Conservation (phyloP, 1,140 invertebrate species). For the Drosophila trapezifrons region DNA sequence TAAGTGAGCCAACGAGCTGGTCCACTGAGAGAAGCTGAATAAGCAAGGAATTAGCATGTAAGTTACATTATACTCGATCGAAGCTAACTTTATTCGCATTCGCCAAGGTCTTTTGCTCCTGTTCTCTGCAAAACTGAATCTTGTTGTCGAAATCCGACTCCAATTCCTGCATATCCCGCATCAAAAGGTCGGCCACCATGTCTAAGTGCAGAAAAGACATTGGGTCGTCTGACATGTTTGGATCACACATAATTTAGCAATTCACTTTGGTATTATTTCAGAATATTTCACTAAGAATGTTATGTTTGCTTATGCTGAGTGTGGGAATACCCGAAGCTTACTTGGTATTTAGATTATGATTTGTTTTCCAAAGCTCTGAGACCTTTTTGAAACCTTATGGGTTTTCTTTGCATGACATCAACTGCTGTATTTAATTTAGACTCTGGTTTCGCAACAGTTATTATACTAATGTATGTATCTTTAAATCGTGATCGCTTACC, state of each 20-base stretch:
- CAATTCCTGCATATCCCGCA: slow-evolving; percentile 31
- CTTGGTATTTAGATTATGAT: background rate
- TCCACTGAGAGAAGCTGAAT: slow-evolving; percentile 11
- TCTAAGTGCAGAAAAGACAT: slow-evolving; percentile 50
- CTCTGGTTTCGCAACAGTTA: too few species aligned
- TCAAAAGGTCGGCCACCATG: slow-evolving; percentile 42
- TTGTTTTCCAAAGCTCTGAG: too few species aligned
- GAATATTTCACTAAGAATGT: background rate
- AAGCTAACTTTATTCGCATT: slow-evolving; percentile 41
- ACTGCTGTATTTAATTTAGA: too few species aligned
- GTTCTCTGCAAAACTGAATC: slow-evolving; percentile 39
- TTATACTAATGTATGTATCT: too few species aligned
- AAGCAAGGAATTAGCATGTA: background rate
- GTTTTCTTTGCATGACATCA: too few species aligned
- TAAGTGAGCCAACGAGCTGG: slow-evolving; percentile 26
- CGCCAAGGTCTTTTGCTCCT: slow-evolving; percentile 31
- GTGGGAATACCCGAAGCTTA: background rate
- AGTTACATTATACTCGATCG: too few species aligned
- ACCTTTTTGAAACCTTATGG: too few species aligned
- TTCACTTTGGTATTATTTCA: background rate
- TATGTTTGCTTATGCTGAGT: background rate
- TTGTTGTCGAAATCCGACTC: slow-evolving; percentile 46
- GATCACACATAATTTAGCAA: slow-evolving; percentile 32
- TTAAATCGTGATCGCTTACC: too few species aligned
- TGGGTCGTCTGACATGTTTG: slow-evolving; percentile 16